These are phyloP conservation scores for Dasypolia templi DNA, from an alignment of 2,888 invertebrate genomes.

Conservation along the genomic window DNA sequence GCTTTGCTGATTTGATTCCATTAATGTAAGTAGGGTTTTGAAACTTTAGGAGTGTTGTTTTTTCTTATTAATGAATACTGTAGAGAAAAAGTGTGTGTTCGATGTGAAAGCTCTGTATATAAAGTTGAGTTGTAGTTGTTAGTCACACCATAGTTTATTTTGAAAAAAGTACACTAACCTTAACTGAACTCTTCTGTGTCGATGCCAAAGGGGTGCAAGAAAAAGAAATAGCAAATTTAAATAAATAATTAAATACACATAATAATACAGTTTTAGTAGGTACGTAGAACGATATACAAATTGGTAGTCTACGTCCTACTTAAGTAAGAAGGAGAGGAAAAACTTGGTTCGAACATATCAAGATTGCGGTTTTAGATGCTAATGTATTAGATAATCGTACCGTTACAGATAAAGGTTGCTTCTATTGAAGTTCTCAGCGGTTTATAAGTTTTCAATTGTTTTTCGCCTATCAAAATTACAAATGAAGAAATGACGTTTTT, in stretches of 20 bases:
- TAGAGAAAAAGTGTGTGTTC: neutral
- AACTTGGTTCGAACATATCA: neutral
- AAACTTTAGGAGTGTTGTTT: conserved; percentile 2
- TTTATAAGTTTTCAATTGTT: too few relatives aligned
- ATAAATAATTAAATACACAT: conserved; percentile 31
- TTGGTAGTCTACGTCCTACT: neutral
- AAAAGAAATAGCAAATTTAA: conserved; percentile 46
- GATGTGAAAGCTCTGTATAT: too few relatives aligned
- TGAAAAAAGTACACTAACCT: conserved; percentile 62
- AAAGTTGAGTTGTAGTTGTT: neutral
- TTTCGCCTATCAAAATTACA: neutral
- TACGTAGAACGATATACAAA: neutral
- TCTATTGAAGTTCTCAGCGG: neutral
- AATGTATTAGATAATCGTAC: neutral
- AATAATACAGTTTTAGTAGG: neutral
- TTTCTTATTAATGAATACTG: conserved; percentile 23
- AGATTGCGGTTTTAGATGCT: neutral
- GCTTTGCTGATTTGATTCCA: conserved; percentile 48
- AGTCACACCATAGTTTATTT: conserved; percentile 3
- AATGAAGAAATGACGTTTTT: too few relatives aligned
- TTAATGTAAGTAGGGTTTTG: conserved; percentile 21
- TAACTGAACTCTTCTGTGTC: conserved; percentile 64
- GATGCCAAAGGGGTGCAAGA: conserved; percentile 61
- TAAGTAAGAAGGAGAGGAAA: neutral
- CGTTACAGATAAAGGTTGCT: neutral